phyloP scores from a whole-genome alignment of 2,797 vertebrate genomes.

The Urophycis tenuis region DNA sequence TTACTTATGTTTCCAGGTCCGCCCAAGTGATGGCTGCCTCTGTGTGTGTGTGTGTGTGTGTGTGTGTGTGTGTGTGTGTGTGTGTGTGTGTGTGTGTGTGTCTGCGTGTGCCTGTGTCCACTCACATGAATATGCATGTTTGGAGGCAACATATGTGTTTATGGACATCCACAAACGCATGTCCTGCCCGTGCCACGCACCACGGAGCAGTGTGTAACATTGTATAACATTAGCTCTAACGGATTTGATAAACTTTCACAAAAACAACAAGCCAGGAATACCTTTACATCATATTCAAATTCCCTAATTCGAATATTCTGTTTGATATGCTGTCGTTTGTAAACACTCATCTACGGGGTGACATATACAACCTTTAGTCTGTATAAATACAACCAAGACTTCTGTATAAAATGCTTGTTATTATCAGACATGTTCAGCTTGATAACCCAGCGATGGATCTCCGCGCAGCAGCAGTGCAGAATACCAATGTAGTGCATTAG shows the following conservation, averaged over 20 bases:
- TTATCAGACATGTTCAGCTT: not conserved
- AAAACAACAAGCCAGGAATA: constrained; percentile 1
- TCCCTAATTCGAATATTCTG: not conserved
- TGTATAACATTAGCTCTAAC: not conserved
- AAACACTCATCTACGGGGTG: not conserved
- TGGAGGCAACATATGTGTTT: not conserved
- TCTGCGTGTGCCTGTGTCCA: not conserved
- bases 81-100: constrained; percentile 22
- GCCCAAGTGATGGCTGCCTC: constrained; percentile 33
- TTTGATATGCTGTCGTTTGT: not conserved
- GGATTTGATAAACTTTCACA: not conserved
- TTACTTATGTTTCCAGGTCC: constrained; percentile 64
- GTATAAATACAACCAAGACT: no score
- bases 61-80: constrained; percentile 9
- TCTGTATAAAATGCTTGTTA: not conserved
- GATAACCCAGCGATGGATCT: not conserved
- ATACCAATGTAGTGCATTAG: not conserved
- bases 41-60: constrained; percentile 24
- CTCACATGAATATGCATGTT: not conserved
- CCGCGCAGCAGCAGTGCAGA: not conserved
- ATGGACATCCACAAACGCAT: not conserved
- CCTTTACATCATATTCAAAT: not conserved
- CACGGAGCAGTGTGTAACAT: not conserved
- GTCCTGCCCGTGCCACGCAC: not conserved
- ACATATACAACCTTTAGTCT: not conserved